These are phyloP conservation scores for Agrotis clavis DNA, from an alignment of 2,888 invertebrate genomes.

Conservation along the genomic window DNA sequence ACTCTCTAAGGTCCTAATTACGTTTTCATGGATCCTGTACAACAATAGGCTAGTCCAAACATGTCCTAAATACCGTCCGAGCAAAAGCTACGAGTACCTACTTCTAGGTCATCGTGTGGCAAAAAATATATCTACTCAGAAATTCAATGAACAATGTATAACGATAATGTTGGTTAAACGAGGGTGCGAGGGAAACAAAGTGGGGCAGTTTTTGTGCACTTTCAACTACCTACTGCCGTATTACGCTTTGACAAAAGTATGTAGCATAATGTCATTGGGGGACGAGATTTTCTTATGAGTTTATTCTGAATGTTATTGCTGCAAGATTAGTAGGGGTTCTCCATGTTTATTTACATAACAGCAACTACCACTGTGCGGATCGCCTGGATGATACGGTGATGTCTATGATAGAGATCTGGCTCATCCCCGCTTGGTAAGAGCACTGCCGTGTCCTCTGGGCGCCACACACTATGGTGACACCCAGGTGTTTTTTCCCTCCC, in stretches of 20 bases:
- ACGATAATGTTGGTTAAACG: slow-evolving; percentile 67
- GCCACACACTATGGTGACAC: too few relatives aligned
- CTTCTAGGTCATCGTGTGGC: slow-evolving; percentile 63
- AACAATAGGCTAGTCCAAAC: background rate
- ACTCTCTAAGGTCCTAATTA: slow-evolving; percentile 1
- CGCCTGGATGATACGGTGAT: too few relatives aligned
- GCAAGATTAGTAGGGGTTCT: too few relatives aligned
- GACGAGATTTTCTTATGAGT: slow-evolving; percentile 19
- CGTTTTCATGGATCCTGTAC: slow-evolving; percentile 15
- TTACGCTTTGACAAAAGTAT: slow-evolving; percentile 62
- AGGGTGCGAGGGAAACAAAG: slow-evolving; percentile 49
- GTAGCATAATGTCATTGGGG: slow-evolving; percentile 42
- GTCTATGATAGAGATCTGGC: too few relatives aligned
- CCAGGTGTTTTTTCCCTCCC: too few relatives aligned
- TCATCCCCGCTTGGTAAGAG: too few relatives aligned
- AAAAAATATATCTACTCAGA: slow-evolving; percentile 67
- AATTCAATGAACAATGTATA: slow-evolving; percentile 78
- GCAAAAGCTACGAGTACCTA: slow-evolving; percentile 17
- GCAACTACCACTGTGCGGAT: too few relatives aligned
- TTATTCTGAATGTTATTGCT: slow-evolving; percentile 1
- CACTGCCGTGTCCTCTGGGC: too few relatives aligned
- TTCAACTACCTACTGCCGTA: slow-evolving; percentile 62
- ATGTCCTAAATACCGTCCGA: slow-evolving; percentile 9
- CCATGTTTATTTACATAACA: too few relatives aligned
- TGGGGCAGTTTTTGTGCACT: slow-evolving; percentile 71